These are phyloP conservation scores for Lordiphosa stackelbergi DNA, from an alignment of 1,140 invertebrate species.

Conservation along the genomic window DNA sequence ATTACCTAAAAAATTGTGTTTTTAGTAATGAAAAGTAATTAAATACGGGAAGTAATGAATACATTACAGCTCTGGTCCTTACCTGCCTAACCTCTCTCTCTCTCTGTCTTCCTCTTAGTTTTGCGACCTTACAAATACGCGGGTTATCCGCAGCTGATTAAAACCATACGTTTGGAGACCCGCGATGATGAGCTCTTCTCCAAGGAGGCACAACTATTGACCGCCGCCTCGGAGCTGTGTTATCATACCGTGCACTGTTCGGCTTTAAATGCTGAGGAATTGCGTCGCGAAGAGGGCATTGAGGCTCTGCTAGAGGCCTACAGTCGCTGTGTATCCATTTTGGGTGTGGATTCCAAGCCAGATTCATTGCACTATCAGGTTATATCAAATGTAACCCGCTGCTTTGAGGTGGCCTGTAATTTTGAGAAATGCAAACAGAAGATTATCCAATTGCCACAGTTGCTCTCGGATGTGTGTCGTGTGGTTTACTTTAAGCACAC, in stretches of 20 bases:
- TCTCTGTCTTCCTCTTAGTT: conserved; percentile 79
- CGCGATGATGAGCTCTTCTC: conserved; percentile 95
- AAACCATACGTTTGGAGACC: conserved; percentile 96
- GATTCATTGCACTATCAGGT: conserved; percentile 93
- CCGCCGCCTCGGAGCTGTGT: conserved; percentile 94
- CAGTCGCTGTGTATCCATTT: conserved; percentile 92
- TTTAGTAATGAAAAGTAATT: no score
- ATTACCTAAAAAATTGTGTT: no score
- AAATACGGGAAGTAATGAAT: no score
- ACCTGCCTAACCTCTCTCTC: conserved; percentile 72
- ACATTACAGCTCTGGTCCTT: no score
- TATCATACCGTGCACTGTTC: conserved; percentile 98
- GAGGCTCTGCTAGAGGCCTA: conserved; percentile 93
- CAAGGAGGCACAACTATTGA: conserved; percentile 90
- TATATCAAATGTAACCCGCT: conserved; percentile 93
- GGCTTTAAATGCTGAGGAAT: conserved; percentile 97
- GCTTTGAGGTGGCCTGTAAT: conserved; percentile 95
- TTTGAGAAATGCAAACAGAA: conserved; percentile 94
- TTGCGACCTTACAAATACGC: conserved; percentile 98
- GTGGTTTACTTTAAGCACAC: conserved; percentile 89
- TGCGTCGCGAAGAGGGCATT: conserved; percentile 94
- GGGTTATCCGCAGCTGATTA: conserved; percentile 97
- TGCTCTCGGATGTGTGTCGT: conserved; percentile 92
- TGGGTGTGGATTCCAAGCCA: conserved; percentile 87
- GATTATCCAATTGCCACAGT: conserved; percentile 90